Conservation (phyloP, 2,113 vertebrate species). For the Sylvicapra grimmia region DNA sequence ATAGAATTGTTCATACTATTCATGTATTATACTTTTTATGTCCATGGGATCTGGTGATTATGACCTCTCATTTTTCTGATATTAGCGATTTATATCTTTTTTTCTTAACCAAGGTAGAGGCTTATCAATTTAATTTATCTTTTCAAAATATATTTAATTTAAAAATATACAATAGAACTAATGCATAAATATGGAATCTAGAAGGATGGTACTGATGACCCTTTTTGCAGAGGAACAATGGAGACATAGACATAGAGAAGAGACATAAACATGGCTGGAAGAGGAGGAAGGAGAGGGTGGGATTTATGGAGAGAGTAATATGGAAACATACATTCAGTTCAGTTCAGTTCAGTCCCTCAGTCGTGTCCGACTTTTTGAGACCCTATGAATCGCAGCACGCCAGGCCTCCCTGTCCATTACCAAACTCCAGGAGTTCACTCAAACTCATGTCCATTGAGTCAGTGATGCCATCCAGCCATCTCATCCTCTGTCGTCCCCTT, state of each 20-base stretch:
- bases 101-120: background rate
- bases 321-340: background rate
- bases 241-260: background rate
- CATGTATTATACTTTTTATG: background rate
- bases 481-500: too few species aligned
- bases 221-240: background rate
- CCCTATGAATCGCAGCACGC: too few species aligned
- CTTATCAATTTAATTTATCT: background rate
- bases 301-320: background rate
- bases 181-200: background rate
- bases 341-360: too few species aligned
- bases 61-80: background rate
- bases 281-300: background rate
- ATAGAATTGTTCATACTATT: background rate
- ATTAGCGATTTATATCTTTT: background rate
- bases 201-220: background rate
- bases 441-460: too few species aligned
- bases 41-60: background rate
- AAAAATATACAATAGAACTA: background rate
- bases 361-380: rapidly evolving
- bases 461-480: too few species aligned
- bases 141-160: background rate
- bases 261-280: background rate
- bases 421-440: too few species aligned
- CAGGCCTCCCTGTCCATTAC: too few species aligned